Conservation (phyloP, 2,797 vertebrate genomes). For the Squalus acanthias region DNA sequence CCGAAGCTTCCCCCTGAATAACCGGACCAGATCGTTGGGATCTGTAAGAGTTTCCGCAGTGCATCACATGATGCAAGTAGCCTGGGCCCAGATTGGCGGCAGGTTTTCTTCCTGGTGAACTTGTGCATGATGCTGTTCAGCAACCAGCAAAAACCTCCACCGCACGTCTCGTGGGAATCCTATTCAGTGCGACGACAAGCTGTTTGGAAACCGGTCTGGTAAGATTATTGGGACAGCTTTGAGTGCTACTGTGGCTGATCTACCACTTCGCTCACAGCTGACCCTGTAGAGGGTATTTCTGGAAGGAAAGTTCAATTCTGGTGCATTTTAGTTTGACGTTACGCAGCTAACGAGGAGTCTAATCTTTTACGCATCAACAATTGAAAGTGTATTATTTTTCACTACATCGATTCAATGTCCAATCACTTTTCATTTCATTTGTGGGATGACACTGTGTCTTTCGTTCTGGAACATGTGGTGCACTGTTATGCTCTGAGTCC, state of each 20-base stretch:
- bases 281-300: background rate
- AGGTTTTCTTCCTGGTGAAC: background rate
- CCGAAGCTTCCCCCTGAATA: background rate
- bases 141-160: background rate
- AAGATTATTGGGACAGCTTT: no score
- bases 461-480: background rate
- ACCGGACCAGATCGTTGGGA: background rate
- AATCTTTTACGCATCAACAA: background rate
- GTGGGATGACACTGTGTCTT: no score
- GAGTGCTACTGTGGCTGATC: background rate
- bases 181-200: no score
- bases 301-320: background rate
- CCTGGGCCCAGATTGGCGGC: background rate
- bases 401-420: background rate
- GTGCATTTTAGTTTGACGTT: background rate
- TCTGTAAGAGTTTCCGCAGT: no score
- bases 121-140: background rate
- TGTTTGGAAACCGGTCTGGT: no score
- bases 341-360: background rate
- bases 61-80: no score
- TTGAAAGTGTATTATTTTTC: background rate
- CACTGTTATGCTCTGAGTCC: background rate
- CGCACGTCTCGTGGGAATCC: no score
- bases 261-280: background rate
- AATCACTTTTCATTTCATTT: background rate